Evolutionary conservation across 2,113 vertebrate species (phyloP), one percentile per base, ranked within the genome.

Genomic region (Megalops atlanticus): DNA sequence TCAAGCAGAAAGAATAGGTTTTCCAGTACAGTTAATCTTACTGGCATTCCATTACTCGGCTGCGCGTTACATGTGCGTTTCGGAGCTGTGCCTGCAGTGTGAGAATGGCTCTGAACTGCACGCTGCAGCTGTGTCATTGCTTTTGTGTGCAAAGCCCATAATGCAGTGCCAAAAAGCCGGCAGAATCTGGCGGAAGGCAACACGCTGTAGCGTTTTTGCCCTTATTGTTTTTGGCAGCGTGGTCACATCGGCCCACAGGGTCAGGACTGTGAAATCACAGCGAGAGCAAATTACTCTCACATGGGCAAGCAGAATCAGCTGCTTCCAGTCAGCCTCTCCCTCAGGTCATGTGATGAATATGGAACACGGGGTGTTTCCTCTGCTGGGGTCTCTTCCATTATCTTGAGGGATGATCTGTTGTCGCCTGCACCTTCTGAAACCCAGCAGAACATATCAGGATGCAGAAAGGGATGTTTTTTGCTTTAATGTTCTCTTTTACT

Each of bases 241-340:
- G 54, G n/a, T 49, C 41, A 69, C 43, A 47, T 54, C 47, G 12
- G 40, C 68, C 77, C 80, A n/a, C 83, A 80, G 81, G 86, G 81
- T 88, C 78, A 85, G 73, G 80, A 77, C 82, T 85, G 82, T 86
- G 86, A 87, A 85, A 88, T 88, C 88, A 88, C 80, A 81, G 74
- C 78, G 85, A 82, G 69, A 81, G 76, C 84, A 85, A 88, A 89
- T 89, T 88, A 84, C 76, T 88, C 82, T 88, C 87, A 88, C 85
- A 82, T 87, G 87, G 79, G 84, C 82, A 86, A 88, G 86, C 76
- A 83, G 40, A 81, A 86, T 77, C 69, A 81, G 76, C 77, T 85
- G 83, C 74, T 81, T 77, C 83, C 72, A 45, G 58, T 82, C 54
- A 45, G 78, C 75, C 82, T 85, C 74, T 72, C 68, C 70, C 78